phyloP scores from a whole-genome alignment of 2,113 vertebrate species.

The Gavialis gangeticus region DNA sequence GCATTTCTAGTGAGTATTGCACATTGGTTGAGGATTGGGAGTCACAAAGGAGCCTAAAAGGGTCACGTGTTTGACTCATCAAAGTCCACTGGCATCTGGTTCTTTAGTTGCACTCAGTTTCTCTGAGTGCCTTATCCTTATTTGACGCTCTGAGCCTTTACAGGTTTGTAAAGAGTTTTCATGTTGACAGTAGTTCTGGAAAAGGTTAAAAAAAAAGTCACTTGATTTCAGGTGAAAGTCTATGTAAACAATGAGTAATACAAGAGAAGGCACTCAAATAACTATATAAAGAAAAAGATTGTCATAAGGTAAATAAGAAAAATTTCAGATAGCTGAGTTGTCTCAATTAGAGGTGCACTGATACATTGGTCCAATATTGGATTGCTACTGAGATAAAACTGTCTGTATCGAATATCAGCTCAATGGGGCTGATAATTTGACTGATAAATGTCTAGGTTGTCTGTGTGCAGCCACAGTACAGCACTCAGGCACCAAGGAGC shows the following conservation, averaged over 20 bases:
- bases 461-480: no score
- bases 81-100: not conserved
- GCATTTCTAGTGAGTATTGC: not conserved
- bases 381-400: no score
- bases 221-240: not conserved
- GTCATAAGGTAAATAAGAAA: not conserved
- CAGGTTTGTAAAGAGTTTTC: not conserved
- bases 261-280: not conserved
- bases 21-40: not conserved
- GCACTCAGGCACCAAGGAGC: no score
- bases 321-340: not conserved
- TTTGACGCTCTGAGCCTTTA: not conserved
- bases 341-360: no score
- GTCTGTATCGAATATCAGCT: no score
- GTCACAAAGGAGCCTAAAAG: not conserved
- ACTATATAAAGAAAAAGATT: not conserved
- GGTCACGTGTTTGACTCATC: rapidly evolving
- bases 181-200: not conserved
- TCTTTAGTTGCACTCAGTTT: not conserved
- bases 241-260: not conserved
- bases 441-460: no score
- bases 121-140: not conserved
- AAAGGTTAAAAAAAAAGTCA: not conserved
- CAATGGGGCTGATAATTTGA: no score
- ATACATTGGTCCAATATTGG: no score